Evolutionary conservation across 1,140 invertebrate species (phyloP).

Genomic region (Hylaeus volcanicus): DNA sequence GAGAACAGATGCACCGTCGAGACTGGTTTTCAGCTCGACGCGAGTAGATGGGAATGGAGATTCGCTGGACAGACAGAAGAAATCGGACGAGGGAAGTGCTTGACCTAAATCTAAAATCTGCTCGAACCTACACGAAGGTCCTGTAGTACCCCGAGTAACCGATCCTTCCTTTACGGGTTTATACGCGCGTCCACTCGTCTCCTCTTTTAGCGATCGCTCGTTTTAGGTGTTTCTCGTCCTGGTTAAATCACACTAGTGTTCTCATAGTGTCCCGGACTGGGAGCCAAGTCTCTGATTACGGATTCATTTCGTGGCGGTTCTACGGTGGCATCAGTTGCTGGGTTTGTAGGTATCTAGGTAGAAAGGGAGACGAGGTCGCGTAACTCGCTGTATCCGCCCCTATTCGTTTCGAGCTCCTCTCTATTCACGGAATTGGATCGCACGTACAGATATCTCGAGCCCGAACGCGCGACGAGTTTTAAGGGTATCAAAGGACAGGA

Average conservation of each 20-base stretch:
- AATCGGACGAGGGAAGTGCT: conserved; percentile 12
- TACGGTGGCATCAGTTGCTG: neutral
- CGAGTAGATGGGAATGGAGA: conserved; percentile 1
- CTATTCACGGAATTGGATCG: conserved; percentile 62
- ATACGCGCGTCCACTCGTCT: neutral
- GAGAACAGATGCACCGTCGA: neutral
- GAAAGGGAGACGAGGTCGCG: neutral
- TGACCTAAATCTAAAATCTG: conserved; percentile 57
- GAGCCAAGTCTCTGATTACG: conserved; percentile 33
- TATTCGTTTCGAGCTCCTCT: conserved; percentile 44
- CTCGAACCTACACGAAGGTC: conserved; percentile 15
- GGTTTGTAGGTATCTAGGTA: conserved; percentile 23
- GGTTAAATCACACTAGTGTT: too few relatives aligned
- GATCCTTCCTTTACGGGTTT: conserved; percentile 7
- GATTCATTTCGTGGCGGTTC: conserved; percentile 16
- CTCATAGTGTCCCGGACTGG: conserved; percentile 11
- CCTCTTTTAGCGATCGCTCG: neutral
- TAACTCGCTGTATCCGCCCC: conserved; percentile 25
- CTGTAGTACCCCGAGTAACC: neutral
- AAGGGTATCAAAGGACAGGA: conserved; percentile 66
- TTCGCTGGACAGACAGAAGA: neutral
- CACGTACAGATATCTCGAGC: conserved; percentile 51
- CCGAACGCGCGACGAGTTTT: conserved; percentile 58
- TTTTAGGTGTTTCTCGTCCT: too few relatives aligned
- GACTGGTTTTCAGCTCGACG: neutral